Evolutionary conservation across 2,888 invertebrate species (phyloP), one percentile per base, ranked within the genome.

Genomic region (Sycophila texana): DNA sequence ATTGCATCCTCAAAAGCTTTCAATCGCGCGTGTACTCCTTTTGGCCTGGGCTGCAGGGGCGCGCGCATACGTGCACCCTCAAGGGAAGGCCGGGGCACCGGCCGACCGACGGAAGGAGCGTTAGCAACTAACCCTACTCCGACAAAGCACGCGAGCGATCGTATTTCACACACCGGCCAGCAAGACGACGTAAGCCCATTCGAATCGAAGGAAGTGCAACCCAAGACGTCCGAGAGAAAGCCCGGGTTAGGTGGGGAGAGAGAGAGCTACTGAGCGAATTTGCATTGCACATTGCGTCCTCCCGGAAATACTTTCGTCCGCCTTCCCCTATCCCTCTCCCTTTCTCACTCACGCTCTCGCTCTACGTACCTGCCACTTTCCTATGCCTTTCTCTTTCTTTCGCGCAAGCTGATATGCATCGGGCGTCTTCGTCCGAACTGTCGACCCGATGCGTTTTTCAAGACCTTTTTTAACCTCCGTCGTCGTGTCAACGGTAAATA

Each of bases 71-170:
- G 30, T 61, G 22, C 30, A n/a, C 63, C 30, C 2, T 18, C 5
- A 0, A 0, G 39, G 39, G 4, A 5, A 5, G 39, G 39, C 13
- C 30, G 16, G 63, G 12, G 16, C 39, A 39, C 14, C 47, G n/a
- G 20, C 20, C 49, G 18, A 39, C 75, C 47, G n/a, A n/a, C 39
- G 72, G 55, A 73, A 72, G 67, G 47, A 60, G 71, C 39, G 47
- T n/a, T 49, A 20, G 65, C 67, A 22, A 18, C 58, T 49, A 53
- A 70, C 63, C 78, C 73, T 74, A 78, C 61, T 81, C 82, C 80
- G 77, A 79, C 78, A 77, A 81, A 78, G 79, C 83, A 83, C 83
- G 84, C 84, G 76, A 84, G 82, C 82, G 74, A 78, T 83, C 82
- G 82, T 83, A 84, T 84, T 84, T 82, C 80, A 83, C 74, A 55